Evolutionary conservation across 2,888 invertebrate genomes (phyloP).

Genomic region (Acrobasis consociella): DNA sequence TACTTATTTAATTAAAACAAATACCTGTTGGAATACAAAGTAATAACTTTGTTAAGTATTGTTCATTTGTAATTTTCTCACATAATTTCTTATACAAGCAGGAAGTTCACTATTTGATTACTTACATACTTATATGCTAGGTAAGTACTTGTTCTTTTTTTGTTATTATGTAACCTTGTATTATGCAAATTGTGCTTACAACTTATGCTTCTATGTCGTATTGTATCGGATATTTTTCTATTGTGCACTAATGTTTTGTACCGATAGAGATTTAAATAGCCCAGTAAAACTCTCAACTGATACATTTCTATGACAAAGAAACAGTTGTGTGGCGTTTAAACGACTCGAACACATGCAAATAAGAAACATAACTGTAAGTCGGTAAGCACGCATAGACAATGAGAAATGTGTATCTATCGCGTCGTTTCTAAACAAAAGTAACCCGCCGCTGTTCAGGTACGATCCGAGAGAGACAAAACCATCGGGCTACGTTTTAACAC

Average conservation of each 20-base stretch:
- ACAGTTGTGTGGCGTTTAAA: slow-evolving; percentile 18
- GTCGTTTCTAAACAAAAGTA: slow-evolving; percentile 17
- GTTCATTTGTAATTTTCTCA: no score
- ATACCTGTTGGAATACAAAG: no score
- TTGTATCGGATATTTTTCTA: neutral
- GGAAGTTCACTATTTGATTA: no score
- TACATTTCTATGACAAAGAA: slow-evolving; percentile 18
- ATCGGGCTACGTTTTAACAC: slow-evolving; percentile 62
- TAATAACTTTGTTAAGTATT: no score
- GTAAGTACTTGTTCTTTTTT: neutral
- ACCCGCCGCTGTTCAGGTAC: slow-evolving; percentile 32
- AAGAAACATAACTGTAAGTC: slow-evolving; percentile 17
- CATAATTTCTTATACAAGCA: no score
- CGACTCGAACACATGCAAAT: slow-evolving; percentile 11
- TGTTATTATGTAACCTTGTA: neutral
- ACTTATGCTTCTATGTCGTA: neutral
- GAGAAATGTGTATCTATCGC: slow-evolving; percentile 18
- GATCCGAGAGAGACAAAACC: slow-evolving; percentile 64
- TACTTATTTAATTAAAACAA: no score
- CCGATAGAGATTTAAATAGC: slow-evolving; percentile 1
- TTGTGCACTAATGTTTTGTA: neutral
- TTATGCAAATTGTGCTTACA: neutral
- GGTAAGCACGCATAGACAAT: slow-evolving; percentile 20
- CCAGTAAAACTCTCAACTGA: neutral
- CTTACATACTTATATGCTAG: neutral